phyloP scores from a whole-genome alignment of 2,888 invertebrate genomes.

The Ornithoptera alexandrae region DNA sequence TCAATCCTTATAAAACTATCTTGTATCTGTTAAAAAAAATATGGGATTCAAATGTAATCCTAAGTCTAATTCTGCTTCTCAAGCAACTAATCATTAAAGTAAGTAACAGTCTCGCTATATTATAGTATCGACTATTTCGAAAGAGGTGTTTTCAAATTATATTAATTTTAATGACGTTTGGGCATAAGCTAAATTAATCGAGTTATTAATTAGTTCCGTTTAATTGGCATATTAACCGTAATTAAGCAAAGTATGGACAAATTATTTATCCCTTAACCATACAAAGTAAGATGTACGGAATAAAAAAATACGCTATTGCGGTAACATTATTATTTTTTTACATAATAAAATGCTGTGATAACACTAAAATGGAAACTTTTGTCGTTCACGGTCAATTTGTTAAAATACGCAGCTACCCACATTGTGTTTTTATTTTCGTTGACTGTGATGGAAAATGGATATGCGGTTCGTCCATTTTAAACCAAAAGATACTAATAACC shows the following conservation, averaged over 20 bases:
- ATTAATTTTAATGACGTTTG: constrained; percentile 9
- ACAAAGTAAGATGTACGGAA: constrained; percentile 10
- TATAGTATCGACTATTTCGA: too few relatives aligned
- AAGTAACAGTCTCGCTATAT: too few relatives aligned
- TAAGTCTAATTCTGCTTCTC: too few relatives aligned
- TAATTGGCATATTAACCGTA: constrained; percentile 4
- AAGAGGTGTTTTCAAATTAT: neutral
- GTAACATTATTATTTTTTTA: constrained; percentile 10
- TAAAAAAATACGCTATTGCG: constrained; percentile 1
- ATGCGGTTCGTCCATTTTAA: constrained; percentile 30
- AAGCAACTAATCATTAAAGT: too few relatives aligned
- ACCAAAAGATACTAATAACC: constrained; percentile 28
- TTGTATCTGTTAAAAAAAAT: too few relatives aligned
- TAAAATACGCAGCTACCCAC: constrained; percentile 26
- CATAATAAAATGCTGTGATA: constrained; percentile 1
- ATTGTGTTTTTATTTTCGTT: constrained; percentile 26
- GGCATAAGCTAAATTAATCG: neutral
- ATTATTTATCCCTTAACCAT: too few relatives aligned
- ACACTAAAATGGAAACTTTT: constrained; percentile 20
- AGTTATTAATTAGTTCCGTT: constrained; percentile 9
- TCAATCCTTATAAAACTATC: too few relatives aligned
- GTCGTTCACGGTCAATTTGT: constrained; percentile 23
- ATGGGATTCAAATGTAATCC: too few relatives aligned
- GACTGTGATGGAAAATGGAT: constrained; percentile 13
- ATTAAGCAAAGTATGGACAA: constrained; percentile 8